A percentile compares a stretch with the other conserved stretches of the same genome.
Conservation (phyloP, 2,113 vertebrate genomes). For the Mesoclemmys tuberculata region DNA sequence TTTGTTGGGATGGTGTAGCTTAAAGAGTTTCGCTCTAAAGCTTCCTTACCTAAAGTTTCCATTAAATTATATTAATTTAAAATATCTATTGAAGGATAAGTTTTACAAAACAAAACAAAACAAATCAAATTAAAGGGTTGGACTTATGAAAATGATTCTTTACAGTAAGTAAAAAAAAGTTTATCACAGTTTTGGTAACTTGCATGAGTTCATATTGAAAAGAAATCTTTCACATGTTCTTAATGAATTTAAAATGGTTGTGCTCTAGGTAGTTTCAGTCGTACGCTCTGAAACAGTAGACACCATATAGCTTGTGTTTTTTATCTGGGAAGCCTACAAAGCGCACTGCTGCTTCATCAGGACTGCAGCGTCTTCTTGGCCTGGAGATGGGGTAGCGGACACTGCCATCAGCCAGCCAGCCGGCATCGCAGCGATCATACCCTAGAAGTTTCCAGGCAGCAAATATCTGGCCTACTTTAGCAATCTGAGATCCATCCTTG, state of each 20-base stretch:
- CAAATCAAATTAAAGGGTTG: slow-evolving; percentile 73
- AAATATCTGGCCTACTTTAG: slow-evolving; percentile 94
- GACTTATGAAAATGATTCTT: slow-evolving; percentile 79
- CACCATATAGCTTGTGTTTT: slow-evolving; percentile 91
- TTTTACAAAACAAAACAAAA: slow-evolving; percentile 59
- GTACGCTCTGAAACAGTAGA: slow-evolving; percentile 91
- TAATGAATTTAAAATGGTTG: slow-evolving; percentile 37
- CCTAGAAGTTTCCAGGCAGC: slow-evolving; percentile 93
- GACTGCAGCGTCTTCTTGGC: slow-evolving; percentile 94
- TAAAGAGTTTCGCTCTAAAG: slow-evolving; percentile 68
- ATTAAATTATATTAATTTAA: slow-evolving; percentile 88
- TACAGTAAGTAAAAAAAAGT: slow-evolving; percentile 86
- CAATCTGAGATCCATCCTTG: slow-evolving; percentile 88
- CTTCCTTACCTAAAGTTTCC: slow-evolving; percentile 70
- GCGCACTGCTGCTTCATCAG: slow-evolving; percentile 92
- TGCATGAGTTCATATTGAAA: slow-evolving; percentile 83
- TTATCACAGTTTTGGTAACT: slow-evolving; percentile 92
- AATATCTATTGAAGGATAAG: slow-evolving; percentile 82
- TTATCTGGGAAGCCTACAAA: slow-evolving; percentile 92
- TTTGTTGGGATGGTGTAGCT: slow-evolving; percentile 63
- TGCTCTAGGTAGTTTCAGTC: slow-evolving; percentile 73
- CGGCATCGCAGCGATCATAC: slow-evolving; percentile 94
- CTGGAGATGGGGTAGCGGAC: slow-evolving; percentile 95
- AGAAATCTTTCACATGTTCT: slow-evolving; percentile 80
- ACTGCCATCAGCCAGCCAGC: slow-evolving; percentile 96